Evolutionary conservation across 2,797 vertebrate species (phyloP).

Genomic region (Euthynnus affinis): DNA sequence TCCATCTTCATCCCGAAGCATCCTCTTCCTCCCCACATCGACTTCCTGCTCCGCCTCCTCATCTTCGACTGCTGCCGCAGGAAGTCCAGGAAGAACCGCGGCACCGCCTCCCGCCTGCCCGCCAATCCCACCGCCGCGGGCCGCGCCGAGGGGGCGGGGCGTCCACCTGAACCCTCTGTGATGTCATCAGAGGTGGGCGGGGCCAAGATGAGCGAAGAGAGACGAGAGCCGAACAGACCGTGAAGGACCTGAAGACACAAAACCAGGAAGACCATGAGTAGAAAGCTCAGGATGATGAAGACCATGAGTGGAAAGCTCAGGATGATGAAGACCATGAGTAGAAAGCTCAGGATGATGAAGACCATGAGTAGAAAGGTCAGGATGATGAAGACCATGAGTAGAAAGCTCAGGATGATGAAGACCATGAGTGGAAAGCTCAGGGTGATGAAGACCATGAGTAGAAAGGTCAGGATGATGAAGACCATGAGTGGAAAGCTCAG

Average conservation of each 20-base stretch:
- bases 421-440: too few relatives aligned
- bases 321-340: not conserved
- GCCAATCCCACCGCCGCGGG: not conserved
- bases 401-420: not conserved
- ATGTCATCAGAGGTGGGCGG: slow-evolving; percentile 61
- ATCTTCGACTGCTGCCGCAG: slow-evolving; percentile 70
- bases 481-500: too few relatives aligned
- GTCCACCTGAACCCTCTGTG: slow-evolving; percentile 71
- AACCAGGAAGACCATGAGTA: not conserved
- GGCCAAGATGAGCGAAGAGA: slow-evolving; percentile 75
- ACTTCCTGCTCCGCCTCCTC: slow-evolving; percentile 78
- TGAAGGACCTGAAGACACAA: slow-evolving; percentile 66
- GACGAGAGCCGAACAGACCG: slow-evolving; percentile 77
- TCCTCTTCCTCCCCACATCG: slow-evolving; percentile 73
- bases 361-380: too few relatives aligned
- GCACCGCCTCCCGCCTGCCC: slow-evolving; percentile 1
- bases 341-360: too few relatives aligned
- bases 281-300: not conserved
- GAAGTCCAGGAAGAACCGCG: slow-evolving; percentile 73
- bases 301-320: too few relatives aligned
- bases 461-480: not conserved
- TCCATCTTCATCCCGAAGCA: slow-evolving; percentile 88
- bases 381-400: not conserved
- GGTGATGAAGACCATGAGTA: slow-evolving; percentile 44
- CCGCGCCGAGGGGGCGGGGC: not conserved